A percentile compares a stretch with the other conserved stretches of the same genome.
Evolutionary conservation across 2,888 invertebrate genomes (phyloP).

Genomic region (Spilarctia lutea): DNA sequence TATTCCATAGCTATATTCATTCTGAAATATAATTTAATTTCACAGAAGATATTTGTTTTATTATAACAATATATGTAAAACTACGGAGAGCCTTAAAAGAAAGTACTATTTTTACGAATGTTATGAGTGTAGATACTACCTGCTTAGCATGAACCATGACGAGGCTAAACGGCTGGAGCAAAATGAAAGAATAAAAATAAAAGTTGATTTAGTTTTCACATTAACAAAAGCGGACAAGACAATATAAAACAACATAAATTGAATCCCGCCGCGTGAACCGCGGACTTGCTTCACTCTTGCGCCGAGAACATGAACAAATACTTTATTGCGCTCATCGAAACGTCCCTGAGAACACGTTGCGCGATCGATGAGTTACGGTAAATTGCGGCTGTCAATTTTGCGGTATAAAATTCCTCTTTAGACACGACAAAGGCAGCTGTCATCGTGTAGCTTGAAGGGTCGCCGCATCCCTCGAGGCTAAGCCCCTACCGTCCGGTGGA

Average conservation of each 20-base stretch:
- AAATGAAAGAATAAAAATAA: conserved; percentile 55
- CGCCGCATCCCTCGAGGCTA: conserved; percentile 80
- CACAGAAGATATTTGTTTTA: background rate
- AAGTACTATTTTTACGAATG: background rate
- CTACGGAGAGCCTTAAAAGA: background rate
- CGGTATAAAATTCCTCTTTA: conserved; percentile 80
- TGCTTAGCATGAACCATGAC: conserved; percentile 19
- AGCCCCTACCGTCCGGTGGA: conserved; percentile 74
- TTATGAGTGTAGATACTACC: conserved; percentile 8
- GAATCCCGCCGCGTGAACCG: conserved; percentile 75
- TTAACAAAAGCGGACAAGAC: conserved; percentile 82
- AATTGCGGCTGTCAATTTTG: conserved; percentile 80
- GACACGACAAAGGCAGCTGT: conserved; percentile 84
- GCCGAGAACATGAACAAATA: conserved; percentile 67
- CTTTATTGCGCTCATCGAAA: conserved; percentile 77
- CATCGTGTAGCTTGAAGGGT: conserved; percentile 79
- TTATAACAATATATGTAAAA: background rate
- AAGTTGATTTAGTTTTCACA: conserved; percentile 80
- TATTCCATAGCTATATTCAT: background rate
- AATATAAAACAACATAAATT: conserved; percentile 80
- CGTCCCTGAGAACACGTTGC: conserved; percentile 70
- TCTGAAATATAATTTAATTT: background rate
- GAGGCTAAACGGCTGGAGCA: conserved; percentile 46
- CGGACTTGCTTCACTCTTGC: conserved; percentile 65
- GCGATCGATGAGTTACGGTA: conserved; percentile 74